Evolutionary conservation across 1,140 invertebrate genomes (phyloP).

Genomic region (Portunus trituberculatus): DNA sequence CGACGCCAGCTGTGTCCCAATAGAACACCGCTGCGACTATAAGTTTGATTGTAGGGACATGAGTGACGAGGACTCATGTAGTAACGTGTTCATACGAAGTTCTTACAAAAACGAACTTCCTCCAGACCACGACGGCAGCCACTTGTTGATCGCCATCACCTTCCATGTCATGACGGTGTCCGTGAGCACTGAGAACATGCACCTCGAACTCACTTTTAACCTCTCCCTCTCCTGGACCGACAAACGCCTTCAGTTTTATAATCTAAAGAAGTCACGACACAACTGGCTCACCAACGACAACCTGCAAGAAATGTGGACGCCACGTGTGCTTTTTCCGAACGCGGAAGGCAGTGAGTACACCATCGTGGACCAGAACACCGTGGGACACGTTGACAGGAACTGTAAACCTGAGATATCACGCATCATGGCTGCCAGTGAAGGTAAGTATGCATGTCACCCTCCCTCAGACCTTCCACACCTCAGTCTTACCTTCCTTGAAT

Average conservation of each 20-base stretch:
- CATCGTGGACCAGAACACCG: not conserved
- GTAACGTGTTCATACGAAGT: not conserved
- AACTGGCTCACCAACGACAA: not conserved
- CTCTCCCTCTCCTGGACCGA: not conserved
- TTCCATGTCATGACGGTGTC: constrained; percentile 26
- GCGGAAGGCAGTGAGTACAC: not conserved
- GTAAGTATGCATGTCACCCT: not conserved
- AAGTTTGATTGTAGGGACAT: constrained; percentile 85
- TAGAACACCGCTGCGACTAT: constrained; percentile 83
- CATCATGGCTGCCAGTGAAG: not conserved
- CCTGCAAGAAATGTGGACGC: not conserved
- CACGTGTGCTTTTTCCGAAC: not conserved
- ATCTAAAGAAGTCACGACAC: not conserved
- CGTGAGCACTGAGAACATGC: not conserved
- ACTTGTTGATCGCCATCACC: not conserved
- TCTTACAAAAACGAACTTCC: constrained; percentile 27
- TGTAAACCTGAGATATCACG: not conserved
- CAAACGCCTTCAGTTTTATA: not conserved
- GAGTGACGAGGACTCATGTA: constrained; percentile 86
- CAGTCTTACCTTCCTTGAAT: not conserved
- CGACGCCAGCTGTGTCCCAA: constrained; percentile 81
- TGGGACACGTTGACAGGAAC: not conserved
- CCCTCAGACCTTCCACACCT: not conserved
- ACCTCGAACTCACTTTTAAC: not conserved
- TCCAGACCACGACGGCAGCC: not conserved